These are phyloP conservation scores for Mungos mungo DNA, from an alignment of 2,113 vertebrate genomes.

Conservation along the genomic window DNA sequence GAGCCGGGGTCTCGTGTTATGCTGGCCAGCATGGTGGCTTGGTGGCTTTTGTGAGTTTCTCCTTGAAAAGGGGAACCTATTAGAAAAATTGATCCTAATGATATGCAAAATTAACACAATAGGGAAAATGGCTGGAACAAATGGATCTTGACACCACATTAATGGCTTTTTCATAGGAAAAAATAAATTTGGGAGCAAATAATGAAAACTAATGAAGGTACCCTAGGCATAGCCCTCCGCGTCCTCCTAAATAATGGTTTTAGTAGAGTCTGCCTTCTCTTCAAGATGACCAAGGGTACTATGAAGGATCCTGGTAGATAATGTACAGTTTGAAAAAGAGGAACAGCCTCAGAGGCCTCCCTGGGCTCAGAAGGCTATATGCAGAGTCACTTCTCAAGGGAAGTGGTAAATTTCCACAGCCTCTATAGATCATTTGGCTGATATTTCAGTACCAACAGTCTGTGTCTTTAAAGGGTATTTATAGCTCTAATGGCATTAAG, in stretches of 20 bases:
- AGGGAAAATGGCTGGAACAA: conserved; percentile 25
- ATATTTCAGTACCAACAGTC: conserved; percentile 60
- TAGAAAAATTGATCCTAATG: conserved; percentile 35
- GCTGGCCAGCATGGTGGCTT: background rate
- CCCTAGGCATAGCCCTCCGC: background rate
- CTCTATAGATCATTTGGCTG: conserved; percentile 8
- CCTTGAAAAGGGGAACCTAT: background rate
- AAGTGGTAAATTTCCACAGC: conserved; percentile 47
- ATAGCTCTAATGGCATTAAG: conserved; percentile 64
- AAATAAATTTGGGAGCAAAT: conserved; percentile 50
- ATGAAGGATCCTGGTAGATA: background rate
- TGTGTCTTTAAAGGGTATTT: conserved; percentile 55
- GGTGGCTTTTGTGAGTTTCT: background rate
- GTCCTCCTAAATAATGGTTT: background rate
- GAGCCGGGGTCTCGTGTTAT: background rate
- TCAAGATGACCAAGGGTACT: background rate
- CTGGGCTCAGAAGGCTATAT: background rate
- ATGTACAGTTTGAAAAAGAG: background rate
- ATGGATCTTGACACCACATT: conserved; percentile 42
- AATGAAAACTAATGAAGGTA: conserved; percentile 51
- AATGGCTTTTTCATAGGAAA: conserved; percentile 47
- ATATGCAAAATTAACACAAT: conserved; percentile 44
- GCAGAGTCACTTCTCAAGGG: background rate
- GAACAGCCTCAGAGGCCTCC: background rate
- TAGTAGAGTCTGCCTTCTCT: background rate